phyloP scores from a whole-genome alignment of 23 tunicate species.

The Ascidia mentula region DNA sequence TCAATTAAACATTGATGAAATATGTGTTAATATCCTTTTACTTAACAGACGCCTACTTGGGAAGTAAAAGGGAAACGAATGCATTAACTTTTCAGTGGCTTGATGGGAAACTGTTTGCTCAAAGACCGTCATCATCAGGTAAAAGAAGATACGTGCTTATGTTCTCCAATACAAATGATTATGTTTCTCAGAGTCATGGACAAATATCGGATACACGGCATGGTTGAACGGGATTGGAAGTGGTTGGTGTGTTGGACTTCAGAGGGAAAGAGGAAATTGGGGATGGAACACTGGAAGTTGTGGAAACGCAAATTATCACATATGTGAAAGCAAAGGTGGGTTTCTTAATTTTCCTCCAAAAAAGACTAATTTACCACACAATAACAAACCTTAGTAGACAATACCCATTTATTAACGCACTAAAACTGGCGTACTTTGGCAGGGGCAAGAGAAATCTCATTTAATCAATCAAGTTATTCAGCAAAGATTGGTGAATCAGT shows the following conservation, averaged over 20 bases:
- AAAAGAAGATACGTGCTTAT: not conserved
- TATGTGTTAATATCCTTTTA: not conserved
- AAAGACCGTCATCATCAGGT: not conserved
- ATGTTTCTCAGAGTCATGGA: not conserved
- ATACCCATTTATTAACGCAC: not conserved
- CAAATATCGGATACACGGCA: not conserved
- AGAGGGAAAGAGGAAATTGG: not conserved
- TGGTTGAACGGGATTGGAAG: not conserved
- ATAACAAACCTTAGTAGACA: no score
- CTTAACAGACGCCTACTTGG: not conserved
- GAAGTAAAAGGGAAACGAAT: not conserved
- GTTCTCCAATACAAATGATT: not conserved
- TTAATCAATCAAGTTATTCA: not conserved
- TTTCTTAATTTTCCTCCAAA: not conserved
- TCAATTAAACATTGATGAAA: no score
- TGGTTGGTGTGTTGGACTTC: not conserved
- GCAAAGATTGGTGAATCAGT: not conserved
- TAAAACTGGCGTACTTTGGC: not conserved
- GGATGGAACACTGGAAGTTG: not conserved
- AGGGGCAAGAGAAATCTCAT: not conserved
- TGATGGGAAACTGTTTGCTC: not conserved
- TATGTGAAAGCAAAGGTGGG: not conserved
- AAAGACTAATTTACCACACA: no score
- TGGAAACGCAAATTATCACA: not conserved
- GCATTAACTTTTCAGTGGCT: not conserved